Conservation (phyloP, 2,888 invertebrate genomes). For the Sipunculus nudus region DNA sequence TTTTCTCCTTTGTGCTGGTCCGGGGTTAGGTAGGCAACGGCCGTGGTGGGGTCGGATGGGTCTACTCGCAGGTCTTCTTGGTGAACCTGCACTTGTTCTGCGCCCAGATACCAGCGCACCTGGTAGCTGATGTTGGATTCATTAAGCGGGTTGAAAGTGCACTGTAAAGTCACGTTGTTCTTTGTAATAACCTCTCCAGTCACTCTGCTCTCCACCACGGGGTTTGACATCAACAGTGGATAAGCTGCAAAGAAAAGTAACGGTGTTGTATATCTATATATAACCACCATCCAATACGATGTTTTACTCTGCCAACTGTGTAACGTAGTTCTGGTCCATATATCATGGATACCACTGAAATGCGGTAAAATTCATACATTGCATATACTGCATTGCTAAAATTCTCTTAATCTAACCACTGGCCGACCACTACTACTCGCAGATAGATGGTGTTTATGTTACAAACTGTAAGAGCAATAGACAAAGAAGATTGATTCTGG, state of each 20-base stretch:
- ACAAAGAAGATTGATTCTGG: too few relatives aligned
- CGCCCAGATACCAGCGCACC: constrained; percentile 20
- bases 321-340: too few relatives aligned
- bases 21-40: neutral
- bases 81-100: neutral
- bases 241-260: constrained; percentile 8
- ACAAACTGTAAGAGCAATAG: too few relatives aligned
- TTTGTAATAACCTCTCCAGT: constrained; percentile 1
- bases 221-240: constrained; percentile 11
- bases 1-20: neutral
- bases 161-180: constrained; percentile 2
- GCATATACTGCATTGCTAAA: too few relatives aligned
- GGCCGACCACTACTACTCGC: too few relatives aligned
- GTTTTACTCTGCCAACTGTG: too few relatives aligned
- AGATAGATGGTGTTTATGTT: too few relatives aligned
- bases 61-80: neutral
- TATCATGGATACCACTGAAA: too few relatives aligned
- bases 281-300: too few relatives aligned
- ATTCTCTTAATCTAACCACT: too few relatives aligned
- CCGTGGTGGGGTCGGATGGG: neutral
- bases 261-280: too few relatives aligned
- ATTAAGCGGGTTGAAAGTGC: constrained; percentile 8
- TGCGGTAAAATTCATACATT: too few relatives aligned
- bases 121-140: constrained; percentile 9
- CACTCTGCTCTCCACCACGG: constrained; percentile 2